These are phyloP conservation scores for Esox masquinongy DNA, from an alignment of 2,797 vertebrate genomes.

Conservation along the genomic window DNA sequence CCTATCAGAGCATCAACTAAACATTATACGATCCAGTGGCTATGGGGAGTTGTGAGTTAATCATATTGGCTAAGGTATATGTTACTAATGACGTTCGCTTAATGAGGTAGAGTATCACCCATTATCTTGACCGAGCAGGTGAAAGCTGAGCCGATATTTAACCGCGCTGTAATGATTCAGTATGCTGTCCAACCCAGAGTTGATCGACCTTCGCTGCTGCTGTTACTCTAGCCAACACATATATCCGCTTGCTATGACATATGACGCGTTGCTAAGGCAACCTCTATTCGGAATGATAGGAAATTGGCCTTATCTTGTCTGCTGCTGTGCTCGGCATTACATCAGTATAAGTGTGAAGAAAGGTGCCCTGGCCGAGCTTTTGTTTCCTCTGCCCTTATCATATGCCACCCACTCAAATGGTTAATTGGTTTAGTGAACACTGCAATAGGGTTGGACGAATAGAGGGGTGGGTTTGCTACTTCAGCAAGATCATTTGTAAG, in stretches of 20 bases:
- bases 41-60: slow-evolving; percentile 10
- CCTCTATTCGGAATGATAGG: slow-evolving; percentile 43
- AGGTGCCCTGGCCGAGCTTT: background rate
- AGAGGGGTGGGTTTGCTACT: background rate
- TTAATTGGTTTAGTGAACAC: slow-evolving; percentile 43
- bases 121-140: background rate
- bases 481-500: background rate
- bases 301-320: slow-evolving; percentile 54
- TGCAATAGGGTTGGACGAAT: slow-evolving; percentile 4
- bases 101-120: background rate
- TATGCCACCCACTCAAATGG: slow-evolving; percentile 39
- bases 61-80: background rate
- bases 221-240: slow-evolving; percentile 48
- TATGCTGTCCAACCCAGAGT: slow-evolving; percentile 43
- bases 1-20: background rate
- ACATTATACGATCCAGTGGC: background rate
- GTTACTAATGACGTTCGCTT: background rate
- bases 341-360: slow-evolving; percentile 20
- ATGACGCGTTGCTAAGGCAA: slow-evolving; percentile 57
- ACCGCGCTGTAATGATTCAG: slow-evolving; percentile 29
- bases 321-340: slow-evolving; percentile 30
- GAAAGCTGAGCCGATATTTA: background rate
- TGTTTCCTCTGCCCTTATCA: background rate
- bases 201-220: slow-evolving; percentile 35
- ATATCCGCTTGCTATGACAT: slow-evolving; percentile 55